Base-by-base conservation (phyloP, 2,797 vertebrate species). In the Pampus argenteus region DNA sequence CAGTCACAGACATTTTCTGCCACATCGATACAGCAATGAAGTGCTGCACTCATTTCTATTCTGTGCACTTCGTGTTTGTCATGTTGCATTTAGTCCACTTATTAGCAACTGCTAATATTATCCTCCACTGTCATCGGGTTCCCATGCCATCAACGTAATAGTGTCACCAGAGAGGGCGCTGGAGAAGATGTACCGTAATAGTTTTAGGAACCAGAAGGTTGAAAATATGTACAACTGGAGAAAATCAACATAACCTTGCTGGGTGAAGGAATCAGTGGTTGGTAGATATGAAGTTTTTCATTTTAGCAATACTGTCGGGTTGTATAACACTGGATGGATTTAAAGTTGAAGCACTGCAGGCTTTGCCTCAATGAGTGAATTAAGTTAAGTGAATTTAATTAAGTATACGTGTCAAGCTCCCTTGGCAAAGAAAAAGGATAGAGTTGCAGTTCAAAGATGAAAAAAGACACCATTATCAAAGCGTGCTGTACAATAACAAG, bases 61-160 rank as follows among this genome's bases (percentile, higher is more conserved):
- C 67, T 55, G 38, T 48, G 23, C 28, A 61, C 22, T 66, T 36
- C 60, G 40, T 63, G 62, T 83, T 70, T 69, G 68, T 76, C 78
- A 51, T 50, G 38, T 76, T 79, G 76, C 66, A 58, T 77, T 81
- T 48, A 14, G 31, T 66, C 71, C 49, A 14, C 60, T 76, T 63
- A 72, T 63, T 57, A 18, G 60, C 48, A 67, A 66, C 83, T 71
- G 73, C 74, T 51, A 64, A 68, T 71, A 66, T 80, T 60, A 54
- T 74, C 71, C 70, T 67, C 70, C 45, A 63, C 75, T 76, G 69
- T 58, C 79, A 67, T 73, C 45, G 13, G 48, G 80, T 81, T 65
- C 54, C 49, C 61, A 71, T n/a, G 64, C 58, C 72, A 67, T 84
- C 75, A 81, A 71, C 64, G 51, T 78, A 50, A 81, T 76, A 66